phyloP scores from a whole-genome alignment of 2,888 invertebrate genomes.

The Linnaemya vulpina region DNA sequence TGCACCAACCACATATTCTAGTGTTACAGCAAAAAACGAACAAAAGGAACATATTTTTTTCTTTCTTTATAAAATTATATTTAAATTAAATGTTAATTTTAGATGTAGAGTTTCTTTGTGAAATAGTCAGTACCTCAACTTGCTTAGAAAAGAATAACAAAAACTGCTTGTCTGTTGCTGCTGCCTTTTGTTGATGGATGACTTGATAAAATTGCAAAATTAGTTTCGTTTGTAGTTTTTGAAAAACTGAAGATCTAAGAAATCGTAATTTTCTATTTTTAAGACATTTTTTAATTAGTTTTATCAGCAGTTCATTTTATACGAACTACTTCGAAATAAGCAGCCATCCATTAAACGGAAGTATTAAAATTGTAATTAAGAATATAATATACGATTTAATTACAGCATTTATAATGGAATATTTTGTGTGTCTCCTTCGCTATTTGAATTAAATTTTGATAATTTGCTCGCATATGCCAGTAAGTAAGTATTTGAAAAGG shows the following conservation, averaged over 20 bases:
- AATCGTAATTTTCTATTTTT: neutral
- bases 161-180: slow-evolving; percentile 17
- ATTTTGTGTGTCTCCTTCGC: neutral
- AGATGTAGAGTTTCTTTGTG: neutral
- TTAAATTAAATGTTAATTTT: slow-evolving; percentile 68
- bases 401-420: neutral
- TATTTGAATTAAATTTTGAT: neutral
- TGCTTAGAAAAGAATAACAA: slow-evolving; percentile 15
- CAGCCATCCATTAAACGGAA: slow-evolving; percentile 56
- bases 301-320: slow-evolving; percentile 26
- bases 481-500: too few species aligned
- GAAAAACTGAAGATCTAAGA: slow-evolving; percentile 1
- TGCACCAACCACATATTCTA: slow-evolving; percentile 50
- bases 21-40: slow-evolving; percentile 32
- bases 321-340: slow-evolving; percentile 46
- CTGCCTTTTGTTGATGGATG: slow-evolving; percentile 40
- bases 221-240: slow-evolving; percentile 44
- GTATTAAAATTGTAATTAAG: slow-evolving; percentile 64
- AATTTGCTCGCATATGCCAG: neutral
- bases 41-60: neutral
- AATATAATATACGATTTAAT: slow-evolving; percentile 42
- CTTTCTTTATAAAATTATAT: slow-evolving; percentile 8
- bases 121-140: neutral
- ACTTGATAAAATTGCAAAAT: slow-evolving; percentile 66
- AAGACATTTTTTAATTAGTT: slow-evolving; percentile 17